Percentiles rank a stretch among this genome's conserved stretches.
Evolutionary conservation across 2,797 vertebrate species (phyloP).

Genomic region (Garrulus glandarius): DNA sequence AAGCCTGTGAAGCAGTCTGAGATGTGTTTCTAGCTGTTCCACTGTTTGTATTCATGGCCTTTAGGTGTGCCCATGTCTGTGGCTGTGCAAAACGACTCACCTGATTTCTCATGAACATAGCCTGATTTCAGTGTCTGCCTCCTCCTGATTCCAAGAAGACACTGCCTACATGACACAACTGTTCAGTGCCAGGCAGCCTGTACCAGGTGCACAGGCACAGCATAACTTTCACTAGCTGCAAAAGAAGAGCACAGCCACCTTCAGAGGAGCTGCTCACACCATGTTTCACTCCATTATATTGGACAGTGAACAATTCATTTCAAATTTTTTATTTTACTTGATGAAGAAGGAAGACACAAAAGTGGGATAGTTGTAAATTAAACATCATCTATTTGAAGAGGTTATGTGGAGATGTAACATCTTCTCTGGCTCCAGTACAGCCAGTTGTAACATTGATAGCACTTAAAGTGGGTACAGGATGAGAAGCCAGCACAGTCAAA

Average conservation of each 20-base stretch:
- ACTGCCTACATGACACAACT: not conserved
- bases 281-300: not conserved
- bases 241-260: not conserved
- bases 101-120: not conserved
- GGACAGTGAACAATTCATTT: not conserved
- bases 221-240: not conserved
- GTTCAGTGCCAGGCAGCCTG: not conserved
- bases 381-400: not conserved
- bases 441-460: not conserved
- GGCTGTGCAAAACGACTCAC: not conserved
- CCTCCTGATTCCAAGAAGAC: not conserved
- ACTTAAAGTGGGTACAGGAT: not conserved
- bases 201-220: not conserved
- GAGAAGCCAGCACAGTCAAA: not conserved
- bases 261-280: not conserved
- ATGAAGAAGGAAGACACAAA: not conserved
- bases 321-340: not conserved
- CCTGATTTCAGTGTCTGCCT: not conserved
- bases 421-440: not conserved
- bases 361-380: not conserved
- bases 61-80: accelerated
- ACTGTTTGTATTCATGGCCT: not conserved
- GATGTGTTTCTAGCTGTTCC: not conserved
- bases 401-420: not conserved
- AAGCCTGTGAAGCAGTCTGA: not conserved